phyloP scores from a whole-genome alignment of 2,797 vertebrate species.

The Austrolebias charrua region DNA sequence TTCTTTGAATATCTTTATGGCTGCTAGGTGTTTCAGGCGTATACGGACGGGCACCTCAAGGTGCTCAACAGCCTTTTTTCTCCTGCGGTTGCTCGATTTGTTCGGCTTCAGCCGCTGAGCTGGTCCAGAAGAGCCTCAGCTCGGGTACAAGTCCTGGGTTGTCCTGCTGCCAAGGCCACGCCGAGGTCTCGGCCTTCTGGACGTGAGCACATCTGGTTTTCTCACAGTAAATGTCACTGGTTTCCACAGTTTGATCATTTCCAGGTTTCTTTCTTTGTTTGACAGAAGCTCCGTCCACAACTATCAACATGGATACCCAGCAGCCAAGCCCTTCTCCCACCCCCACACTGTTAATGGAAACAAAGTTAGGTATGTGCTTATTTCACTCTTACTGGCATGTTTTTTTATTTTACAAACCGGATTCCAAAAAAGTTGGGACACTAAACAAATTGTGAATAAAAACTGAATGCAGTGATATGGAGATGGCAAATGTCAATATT shows the following conservation, averaged over 20 bases:
- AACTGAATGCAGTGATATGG: too few species aligned
- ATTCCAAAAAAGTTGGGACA: too few species aligned
- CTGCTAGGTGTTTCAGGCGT: constrained; percentile 83
- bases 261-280: constrained; percentile 3
- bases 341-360: constrained; percentile 68
- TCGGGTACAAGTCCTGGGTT: constrained; percentile 82
- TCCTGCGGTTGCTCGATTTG: constrained; percentile 77
- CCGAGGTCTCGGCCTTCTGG: constrained; percentile 40
- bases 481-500: too few species aligned
- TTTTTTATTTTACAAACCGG: neutral
- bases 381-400: neutral
- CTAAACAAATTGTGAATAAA: too few species aligned
- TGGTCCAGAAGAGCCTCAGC: constrained; percentile 74
- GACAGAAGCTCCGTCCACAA: constrained; percentile 55
- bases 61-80: constrained; percentile 84
- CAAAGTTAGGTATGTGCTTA: constrained; percentile 61
- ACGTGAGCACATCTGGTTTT: constrained; percentile 35
- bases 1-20: constrained; percentile 9
- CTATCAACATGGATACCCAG: constrained; percentile 37
- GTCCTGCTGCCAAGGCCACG: constrained; percentile 55
- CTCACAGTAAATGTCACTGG: neutral
- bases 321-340: constrained; percentile 21
- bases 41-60: constrained; percentile 68
- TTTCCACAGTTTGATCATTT: neutral
- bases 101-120: constrained; percentile 76